Base-by-base conservation (phyloP, 1,140 invertebrate genomes). In the Pogonus chalceus region DNA sequence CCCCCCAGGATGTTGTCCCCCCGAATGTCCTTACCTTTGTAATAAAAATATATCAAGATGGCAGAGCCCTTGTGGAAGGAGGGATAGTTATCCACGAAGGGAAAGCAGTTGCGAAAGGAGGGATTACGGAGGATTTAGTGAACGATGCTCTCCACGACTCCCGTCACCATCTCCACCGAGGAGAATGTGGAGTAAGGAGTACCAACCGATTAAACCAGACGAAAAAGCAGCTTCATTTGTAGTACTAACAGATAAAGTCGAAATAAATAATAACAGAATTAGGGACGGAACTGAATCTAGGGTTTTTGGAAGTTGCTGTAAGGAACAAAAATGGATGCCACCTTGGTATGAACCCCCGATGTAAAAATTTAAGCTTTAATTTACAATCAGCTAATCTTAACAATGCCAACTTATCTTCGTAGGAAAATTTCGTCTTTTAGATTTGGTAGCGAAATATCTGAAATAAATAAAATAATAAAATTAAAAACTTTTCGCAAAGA, bases 291-390 rank as follows among this genome's bases (percentile, higher is more conserved):
- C 39, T 50, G 51, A 59, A 7, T 49, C 26, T 20, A 22, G 48
- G 12, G 48, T 23, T n/a, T 35, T 49, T 49, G 31, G 24, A 18
- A 21, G 39, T 3, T 53, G 59, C 14, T 56, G 57, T 43, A 61
- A 60, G 53, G 60, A 61, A 39, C 60, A 58, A 53, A 60, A 58
- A 20, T 62, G 60, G 60, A 62, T 62, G 60, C 52, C 58, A 47
- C 53, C 60, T 9, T 62, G 60, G 60, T 60, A 62, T 51, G 52
- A 51, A 18, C 49, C 55, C n/a, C 23, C 57, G 7, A 51, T 31
- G 23, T 51, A 26, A 51, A 23, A n/a, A n/a, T n/a, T n/a, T n/a
- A n/a, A n/a, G n/a, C n/a, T n/a, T n/a, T n/a, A n/a, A n/a, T n/a
- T n/a, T n/a, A n/a, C n/a, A n/a, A n/a, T n/a, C n/a, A n/a, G n/a